Base-by-base conservation (phyloP, 2,113 vertebrate genomes). In the Hippolais icterina region DNA sequence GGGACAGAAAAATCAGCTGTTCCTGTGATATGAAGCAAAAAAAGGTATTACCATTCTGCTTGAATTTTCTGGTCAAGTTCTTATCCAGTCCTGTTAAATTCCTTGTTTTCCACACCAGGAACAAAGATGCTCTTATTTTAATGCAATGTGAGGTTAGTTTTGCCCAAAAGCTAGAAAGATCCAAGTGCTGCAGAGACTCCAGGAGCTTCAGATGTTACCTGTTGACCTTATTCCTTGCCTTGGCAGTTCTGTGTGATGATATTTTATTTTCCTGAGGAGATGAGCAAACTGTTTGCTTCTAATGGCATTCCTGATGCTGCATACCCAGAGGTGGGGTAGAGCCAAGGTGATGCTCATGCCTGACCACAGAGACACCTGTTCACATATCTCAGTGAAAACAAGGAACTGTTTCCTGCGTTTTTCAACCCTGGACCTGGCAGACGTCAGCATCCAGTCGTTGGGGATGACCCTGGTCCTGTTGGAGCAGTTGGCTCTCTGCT, bases 401-500 rank as follows among this genome's bases (percentile, higher is more conserved):
- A 76, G 24, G 35, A 94, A 16, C 44, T 72, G 4, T 76, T 83
- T 47, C 31, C 44, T 69, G 37, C 5, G 9, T 12, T 52, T 75
- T 50, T 27, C 16, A 42, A 24, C 24, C 1, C 1, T 9, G 21
- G 52, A 56, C 14, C 44, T 78, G 74, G 47, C 42, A 61, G 80
- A 22, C 15, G 46, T 61, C 2, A 1, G 22, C 39, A n/a, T 44
- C 16, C 1, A 1, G 10, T 13, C 54, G 28, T 1, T 56, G 35
- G 27, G 6, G 12, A 8, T 82, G 56, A 39, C 22, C 27, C 46
- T 53, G 46, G 37, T 75, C n/a, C 39, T 6, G 2, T 33, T 8
- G 39, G 77, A 57, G 37, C 29, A 37, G 0, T 52, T n/a, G 59
- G 25, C 37, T 69, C 35, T 56, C 46, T 2, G 2, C 63, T 1